These are phyloP conservation scores for Anthoscopus minutus DNA, from an alignment of 2,113 vertebrate genomes.

Conservation along the genomic window DNA sequence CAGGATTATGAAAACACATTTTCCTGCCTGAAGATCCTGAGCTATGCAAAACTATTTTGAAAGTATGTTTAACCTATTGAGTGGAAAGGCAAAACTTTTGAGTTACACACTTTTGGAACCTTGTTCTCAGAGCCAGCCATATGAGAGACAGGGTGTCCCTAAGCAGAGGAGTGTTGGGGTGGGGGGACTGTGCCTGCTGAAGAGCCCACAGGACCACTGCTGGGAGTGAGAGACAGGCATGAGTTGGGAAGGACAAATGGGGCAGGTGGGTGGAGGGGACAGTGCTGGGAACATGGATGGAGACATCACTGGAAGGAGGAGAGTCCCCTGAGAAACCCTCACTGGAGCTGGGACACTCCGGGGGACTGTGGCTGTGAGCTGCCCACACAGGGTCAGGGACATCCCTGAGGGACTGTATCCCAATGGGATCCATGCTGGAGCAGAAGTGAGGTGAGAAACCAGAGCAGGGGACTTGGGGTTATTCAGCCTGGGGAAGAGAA, in stretches of 20 bases:
- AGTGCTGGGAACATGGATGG: not conserved
- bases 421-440: accelerated
- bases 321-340: accelerated
- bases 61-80: not conserved
- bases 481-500: not conserved
- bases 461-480: not conserved
- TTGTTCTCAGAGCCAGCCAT: not conserved
- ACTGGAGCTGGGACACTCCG: accelerated
- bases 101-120: not conserved
- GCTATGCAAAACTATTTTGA: not conserved
- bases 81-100: not conserved
- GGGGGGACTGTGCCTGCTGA: accelerated
- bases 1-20: not conserved
- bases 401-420: too few species aligned
- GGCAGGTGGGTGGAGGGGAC: not conserved
- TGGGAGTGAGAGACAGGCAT: not conserved
- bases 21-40: not conserved
- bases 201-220: not conserved
- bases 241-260: not conserved
- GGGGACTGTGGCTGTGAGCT: not conserved
- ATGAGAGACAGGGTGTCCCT: not conserved
- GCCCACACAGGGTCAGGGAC: too few species aligned
- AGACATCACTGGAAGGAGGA: not conserved
- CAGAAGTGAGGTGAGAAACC: not conserved
- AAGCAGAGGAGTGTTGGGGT: not conserved